phyloP scores from a whole-genome alignment of 92 coral and sea anemone genomes.

The Phymanthus crucifer region DNA sequence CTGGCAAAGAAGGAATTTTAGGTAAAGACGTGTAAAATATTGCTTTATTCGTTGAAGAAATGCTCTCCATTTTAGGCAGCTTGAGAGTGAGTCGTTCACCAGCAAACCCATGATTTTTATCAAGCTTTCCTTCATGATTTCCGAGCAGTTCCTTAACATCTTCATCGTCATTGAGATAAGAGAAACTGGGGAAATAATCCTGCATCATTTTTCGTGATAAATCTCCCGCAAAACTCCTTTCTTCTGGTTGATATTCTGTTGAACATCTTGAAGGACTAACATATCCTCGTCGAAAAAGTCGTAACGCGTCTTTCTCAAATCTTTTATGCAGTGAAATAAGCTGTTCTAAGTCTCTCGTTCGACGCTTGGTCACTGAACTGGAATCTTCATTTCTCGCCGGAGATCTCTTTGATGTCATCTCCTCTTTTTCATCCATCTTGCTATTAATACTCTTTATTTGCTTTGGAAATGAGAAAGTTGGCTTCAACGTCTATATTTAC shows the following conservation, averaged over 20 bases:
- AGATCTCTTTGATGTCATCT: background rate
- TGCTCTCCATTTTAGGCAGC: conserved; percentile 68
- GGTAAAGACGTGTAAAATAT: conserved; percentile 78
- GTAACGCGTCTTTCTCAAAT: conserved; percentile 78
- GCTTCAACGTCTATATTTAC: background rate
- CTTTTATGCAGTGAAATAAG: conserved; percentile 74
- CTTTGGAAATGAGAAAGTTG: background rate
- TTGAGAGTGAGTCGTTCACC: conserved; percentile 41
- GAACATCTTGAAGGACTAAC: conserved; percentile 31
- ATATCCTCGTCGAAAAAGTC: conserved; percentile 64
- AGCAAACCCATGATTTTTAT: background rate
- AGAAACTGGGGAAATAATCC: conserved; percentile 15
- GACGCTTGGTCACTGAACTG: background rate
- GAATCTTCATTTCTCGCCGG: background rate
- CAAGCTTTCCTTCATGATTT: background rate
- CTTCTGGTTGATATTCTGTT: conserved; percentile 4
- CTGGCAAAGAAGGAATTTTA: conserved; percentile 55
- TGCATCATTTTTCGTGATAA: background rate
- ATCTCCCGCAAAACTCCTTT: background rate
- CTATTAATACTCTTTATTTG: background rate
- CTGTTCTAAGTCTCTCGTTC: conserved; percentile 19
- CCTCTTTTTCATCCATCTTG: background rate
- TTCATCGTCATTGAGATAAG: conserved; percentile 42
- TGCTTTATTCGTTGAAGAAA: conserved; percentile 75
- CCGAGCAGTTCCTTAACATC: conserved; percentile 48